These are phyloP conservation scores for Calonectris borealis DNA, from an alignment of 2,113 vertebrate species.

Conservation along the genomic window DNA sequence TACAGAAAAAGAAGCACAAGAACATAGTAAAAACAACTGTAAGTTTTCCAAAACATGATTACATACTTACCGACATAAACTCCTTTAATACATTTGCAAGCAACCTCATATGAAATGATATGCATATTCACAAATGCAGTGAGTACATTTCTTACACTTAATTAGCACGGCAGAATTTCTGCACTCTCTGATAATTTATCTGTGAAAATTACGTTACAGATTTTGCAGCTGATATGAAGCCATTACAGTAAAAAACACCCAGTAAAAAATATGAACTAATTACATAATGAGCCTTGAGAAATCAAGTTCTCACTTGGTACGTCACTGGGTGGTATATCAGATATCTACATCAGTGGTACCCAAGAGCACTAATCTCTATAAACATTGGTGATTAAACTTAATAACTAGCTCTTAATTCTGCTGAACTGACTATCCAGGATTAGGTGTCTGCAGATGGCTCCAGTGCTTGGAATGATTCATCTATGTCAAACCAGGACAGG, in stretches of 20 bases:
- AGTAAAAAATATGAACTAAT: conserved; percentile 29
- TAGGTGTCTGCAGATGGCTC: background rate
- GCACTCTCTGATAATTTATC: conserved; percentile 8
- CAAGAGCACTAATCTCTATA: conserved; percentile 15
- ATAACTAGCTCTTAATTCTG: conserved; percentile 47
- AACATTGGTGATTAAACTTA: conserved; percentile 47
- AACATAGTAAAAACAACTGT: background rate
- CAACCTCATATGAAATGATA: background rate
- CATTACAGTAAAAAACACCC: conserved; percentile 30
- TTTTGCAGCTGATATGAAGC: conserved; percentile 36
- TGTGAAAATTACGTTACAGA: conserved; percentile 40
- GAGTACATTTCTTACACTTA: conserved; percentile 11
- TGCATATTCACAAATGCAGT: conserved; percentile 5
- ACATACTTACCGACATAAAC: background rate
- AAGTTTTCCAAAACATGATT: background rate
- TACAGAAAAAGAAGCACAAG: background rate
- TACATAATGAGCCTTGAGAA: conserved; percentile 46
- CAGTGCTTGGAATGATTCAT: background rate
- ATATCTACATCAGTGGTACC: background rate
- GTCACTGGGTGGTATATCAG: conserved; percentile 10
- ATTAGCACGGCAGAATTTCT: conserved; percentile 1
- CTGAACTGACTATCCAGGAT: background rate
- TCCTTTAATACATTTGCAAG: background rate
- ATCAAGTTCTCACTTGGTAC: conserved; percentile 15
- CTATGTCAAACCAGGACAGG: background rate